These are phyloP conservation scores for Phaedon cochleariae DNA, from an alignment of 2,888 invertebrate species.

Conservation along the genomic window DNA sequence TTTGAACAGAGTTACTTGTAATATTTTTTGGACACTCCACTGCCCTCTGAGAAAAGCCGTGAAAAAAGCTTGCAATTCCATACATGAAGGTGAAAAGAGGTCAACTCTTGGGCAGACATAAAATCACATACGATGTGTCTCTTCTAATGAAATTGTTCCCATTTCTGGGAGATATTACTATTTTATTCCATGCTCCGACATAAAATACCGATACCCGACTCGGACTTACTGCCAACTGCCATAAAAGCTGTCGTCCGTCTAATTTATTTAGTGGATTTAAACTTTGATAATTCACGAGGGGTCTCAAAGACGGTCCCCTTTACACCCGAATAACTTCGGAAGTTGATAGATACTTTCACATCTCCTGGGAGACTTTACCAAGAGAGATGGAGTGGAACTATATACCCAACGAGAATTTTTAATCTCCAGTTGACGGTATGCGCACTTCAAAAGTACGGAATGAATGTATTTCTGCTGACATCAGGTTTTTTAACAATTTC, in stretches of 20 bases:
- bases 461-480: too few relatives aligned
- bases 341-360: conserved; percentile 27
- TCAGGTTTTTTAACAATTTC: too few relatives aligned
- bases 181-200: conserved; percentile 8
- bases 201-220: background rate
- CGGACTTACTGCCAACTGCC: background rate
- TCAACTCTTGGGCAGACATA: background rate
- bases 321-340: conserved; percentile 29
- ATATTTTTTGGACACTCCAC: too few relatives aligned
- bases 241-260: conserved; percentile 2
- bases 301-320: conserved; percentile 29
- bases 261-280: conserved; percentile 29
- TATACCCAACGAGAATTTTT: too few relatives aligned
- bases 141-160: background rate
- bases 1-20: too few relatives aligned
- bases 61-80: too few relatives aligned
- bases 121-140: background rate
- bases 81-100: too few relatives aligned
- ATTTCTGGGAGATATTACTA: conserved; percentile 8
- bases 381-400: background rate
- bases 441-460: too few relatives aligned
- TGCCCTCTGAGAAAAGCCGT: too few relatives aligned
- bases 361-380: conserved; percentile 30
- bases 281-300: conserved; percentile 26
- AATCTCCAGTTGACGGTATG: too few relatives aligned